Conservation (phyloP, 2,113 vertebrate species). For the Polypterus bichir region DNA sequence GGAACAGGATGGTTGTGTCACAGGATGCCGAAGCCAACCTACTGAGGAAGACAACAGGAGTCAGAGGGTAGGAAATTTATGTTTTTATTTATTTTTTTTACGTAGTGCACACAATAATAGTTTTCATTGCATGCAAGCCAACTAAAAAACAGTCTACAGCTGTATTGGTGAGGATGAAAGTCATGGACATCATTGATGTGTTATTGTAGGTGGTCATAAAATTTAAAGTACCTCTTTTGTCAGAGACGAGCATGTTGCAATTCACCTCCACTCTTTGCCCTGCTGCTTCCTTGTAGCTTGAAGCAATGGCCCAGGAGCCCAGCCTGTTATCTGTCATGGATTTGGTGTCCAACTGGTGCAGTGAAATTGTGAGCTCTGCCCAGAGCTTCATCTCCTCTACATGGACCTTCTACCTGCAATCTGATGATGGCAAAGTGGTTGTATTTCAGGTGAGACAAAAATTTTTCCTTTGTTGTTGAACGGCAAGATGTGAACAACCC, state of each 20-base stretch:
- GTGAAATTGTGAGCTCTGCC: constrained; percentile 82
- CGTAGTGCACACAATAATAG: too few relatives aligned
- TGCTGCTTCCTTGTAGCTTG: constrained; percentile 31
- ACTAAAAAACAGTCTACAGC: too few relatives aligned
- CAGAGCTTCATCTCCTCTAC: constrained; percentile 94
- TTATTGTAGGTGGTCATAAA: too few relatives aligned
- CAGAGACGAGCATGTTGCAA: too few relatives aligned
- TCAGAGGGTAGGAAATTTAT: constrained; percentile 57
- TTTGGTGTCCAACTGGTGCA: constrained; percentile 80
- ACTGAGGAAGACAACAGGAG: constrained; percentile 60
- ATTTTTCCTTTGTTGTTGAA: too few relatives aligned
- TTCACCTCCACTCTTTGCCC: not conserved
- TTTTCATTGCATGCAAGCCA: too few relatives aligned
- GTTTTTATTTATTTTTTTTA: too few relatives aligned
- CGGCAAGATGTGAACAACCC: too few relatives aligned
- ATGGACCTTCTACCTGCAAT: constrained; percentile 96
- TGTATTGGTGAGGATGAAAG: too few relatives aligned
- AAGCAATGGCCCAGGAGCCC: constrained; percentile 47
- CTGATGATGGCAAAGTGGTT: constrained; percentile 82
- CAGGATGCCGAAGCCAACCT: constrained; percentile 73
- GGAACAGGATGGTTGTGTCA: constrained; percentile 75
- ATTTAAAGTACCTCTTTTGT: too few relatives aligned
- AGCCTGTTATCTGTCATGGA: constrained; percentile 62
- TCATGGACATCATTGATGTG: too few relatives aligned
- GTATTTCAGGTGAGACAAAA: constrained; percentile 75